Evolutionary conservation across 2,113 vertebrate genomes (phyloP).

Genomic region (Phylloscopus whistleri): DNA sequence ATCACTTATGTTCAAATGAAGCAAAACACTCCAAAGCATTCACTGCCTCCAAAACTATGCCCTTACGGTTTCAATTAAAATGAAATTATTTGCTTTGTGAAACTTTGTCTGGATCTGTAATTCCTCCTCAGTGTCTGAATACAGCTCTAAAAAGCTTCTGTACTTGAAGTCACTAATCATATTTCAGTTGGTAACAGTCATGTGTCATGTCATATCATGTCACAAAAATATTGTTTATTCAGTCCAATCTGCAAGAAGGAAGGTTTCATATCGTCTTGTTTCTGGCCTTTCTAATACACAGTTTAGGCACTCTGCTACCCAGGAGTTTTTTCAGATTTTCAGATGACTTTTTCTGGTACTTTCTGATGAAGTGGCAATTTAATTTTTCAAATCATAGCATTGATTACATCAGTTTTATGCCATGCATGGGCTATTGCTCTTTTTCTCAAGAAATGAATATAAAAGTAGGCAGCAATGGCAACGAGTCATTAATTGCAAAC

Average conservation of each 20-base stretch:
- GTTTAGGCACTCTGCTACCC: background rate
- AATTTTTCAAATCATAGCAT: background rate
- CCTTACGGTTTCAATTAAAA: conserved; percentile 33
- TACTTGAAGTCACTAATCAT: background rate
- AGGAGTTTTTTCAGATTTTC: background rate
- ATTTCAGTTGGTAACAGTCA: background rate
- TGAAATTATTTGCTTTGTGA: conserved; percentile 38
- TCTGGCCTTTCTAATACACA: background rate
- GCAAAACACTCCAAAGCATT: background rate
- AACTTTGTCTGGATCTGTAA: conserved; percentile 13
- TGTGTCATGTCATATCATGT: background rate
- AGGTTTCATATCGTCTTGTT: background rate
- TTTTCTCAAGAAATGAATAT: background rate
- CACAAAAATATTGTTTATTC: background rate
- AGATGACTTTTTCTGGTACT: background rate
- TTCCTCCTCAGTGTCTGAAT: conserved; percentile 13
- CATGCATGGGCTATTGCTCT: background rate
- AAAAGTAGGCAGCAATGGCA: background rate
- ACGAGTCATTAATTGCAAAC: background rate
- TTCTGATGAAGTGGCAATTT: background rate
- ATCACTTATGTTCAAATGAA: conserved; percentile 10
- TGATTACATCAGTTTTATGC: background rate
- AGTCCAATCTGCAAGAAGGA: background rate
- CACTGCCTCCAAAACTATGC: background rate
- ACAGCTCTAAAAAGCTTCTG: conserved; percentile 39